phyloP scores from a whole-genome alignment of 2,113 vertebrate species.

The Atlantisia rogersi region DNA sequence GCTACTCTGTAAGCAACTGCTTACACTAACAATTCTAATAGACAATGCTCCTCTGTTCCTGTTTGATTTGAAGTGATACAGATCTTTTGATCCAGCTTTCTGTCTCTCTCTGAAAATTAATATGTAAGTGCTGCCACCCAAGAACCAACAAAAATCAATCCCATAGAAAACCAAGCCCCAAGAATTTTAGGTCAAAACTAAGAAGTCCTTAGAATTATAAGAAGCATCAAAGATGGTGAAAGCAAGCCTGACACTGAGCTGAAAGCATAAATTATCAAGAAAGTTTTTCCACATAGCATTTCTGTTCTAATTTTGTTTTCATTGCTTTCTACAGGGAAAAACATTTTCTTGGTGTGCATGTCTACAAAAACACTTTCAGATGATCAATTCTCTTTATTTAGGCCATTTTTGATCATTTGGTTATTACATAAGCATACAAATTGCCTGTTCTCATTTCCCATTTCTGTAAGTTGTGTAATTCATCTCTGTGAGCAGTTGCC shows the following conservation, averaged over 20 bases:
- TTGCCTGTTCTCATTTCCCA: not conserved
- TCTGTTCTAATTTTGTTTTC: not conserved
- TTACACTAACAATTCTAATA: not conserved
- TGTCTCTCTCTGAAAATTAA: not conserved
- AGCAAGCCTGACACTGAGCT: not conserved
- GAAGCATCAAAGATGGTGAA: not conserved
- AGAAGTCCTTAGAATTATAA: not conserved
- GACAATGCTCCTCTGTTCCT: not conserved
- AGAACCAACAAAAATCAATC: not conserved
- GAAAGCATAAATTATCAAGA: not conserved
- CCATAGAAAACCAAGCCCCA: not conserved
- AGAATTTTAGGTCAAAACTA: not conserved
- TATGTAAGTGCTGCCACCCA: not conserved
- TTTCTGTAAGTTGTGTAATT: not conserved
- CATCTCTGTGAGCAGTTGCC: not conserved
- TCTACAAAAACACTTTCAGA: not conserved
- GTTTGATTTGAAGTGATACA: not conserved
- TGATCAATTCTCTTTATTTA: not conserved
- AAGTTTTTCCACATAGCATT: not conserved
- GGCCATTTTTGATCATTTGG: conserved; percentile 22
- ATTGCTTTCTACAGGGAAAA: not conserved
- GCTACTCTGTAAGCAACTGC: not conserved
- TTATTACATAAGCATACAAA: conserved; percentile 6
- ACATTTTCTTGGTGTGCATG: not conserved
- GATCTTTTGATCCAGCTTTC: not conserved